Base-by-base conservation (phyloP, 2,113 vertebrate species). In the Rallus limicola region DNA sequence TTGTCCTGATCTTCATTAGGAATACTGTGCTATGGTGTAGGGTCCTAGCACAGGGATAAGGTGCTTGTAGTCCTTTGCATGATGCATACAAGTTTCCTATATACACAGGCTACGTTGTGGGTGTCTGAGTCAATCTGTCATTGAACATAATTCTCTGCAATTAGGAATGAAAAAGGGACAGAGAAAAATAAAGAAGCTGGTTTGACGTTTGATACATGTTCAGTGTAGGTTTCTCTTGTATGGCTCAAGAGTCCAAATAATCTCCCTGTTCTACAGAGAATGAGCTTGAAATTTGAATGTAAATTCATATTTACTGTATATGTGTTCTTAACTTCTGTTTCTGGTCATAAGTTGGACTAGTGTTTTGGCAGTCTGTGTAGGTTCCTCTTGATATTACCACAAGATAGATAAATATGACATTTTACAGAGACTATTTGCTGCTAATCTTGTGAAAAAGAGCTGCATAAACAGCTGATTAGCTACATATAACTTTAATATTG, bases 31-130 rank as follows among this genome's bases (percentile, higher is more conserved):
- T 63, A 21, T 55, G 40, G 24, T 53, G 42, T 74, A 17, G 70
- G 38, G n/a, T 29, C 17, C 26, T 24, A 55, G 59, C 6, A 31
- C 28, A 50, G 29, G 14, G 36, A 13, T 2, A n/a, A 75, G 31
- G 14, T 68, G n/a, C 31, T 53, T 42, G 65, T 7, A 64, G 25
- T 46, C 40, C 15, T 38, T 69, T 14, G 38, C 1, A 2, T 7
- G 28, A 56, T 16, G 2, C 8, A 6, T 23, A 2, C 0, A 2
- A 68, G 29, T 16, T 72, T 60, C 48, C 1, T 0, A 40, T 42
- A 13, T 28, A n/a, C n/a, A 16, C 19, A 34, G 53, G 33, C 40
- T 72, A 63, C 55, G 24, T 9, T 56, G 38, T 14, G 42, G 17
- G 20, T 62, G 18, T 9, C 44, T 94, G 24, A 69, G 21, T 15